A percentile compares a stretch with the other conserved stretches of the same genome.
Conservation (phyloP, 2,888 invertebrate genomes). For the Cecidostiba fungosa region DNA sequence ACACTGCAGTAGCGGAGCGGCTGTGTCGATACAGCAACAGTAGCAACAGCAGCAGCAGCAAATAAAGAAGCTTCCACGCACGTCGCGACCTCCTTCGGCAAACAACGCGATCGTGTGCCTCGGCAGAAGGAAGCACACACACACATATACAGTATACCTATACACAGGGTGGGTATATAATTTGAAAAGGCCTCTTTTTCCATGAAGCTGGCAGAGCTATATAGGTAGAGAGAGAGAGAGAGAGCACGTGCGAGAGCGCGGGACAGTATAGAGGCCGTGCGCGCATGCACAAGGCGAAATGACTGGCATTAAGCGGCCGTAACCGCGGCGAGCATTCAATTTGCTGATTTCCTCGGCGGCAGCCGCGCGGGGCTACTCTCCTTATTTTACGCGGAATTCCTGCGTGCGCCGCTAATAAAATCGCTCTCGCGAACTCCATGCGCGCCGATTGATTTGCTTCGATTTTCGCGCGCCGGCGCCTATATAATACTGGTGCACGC, state of each 20-base stretch:
- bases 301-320: slow-evolving; percentile 62
- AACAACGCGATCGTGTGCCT: slow-evolving; percentile 29
- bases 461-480: slow-evolving; percentile 39
- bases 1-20: not conserved
- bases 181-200: slow-evolving; percentile 55
- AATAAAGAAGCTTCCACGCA: slow-evolving; percentile 30
- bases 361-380: slow-evolving; percentile 17
- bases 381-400: slow-evolving; percentile 62
- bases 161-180: slow-evolving; percentile 32
- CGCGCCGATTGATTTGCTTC: slow-evolving; percentile 56
- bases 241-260: not conserved
- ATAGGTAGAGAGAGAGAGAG: not conserved
- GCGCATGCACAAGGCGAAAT: slow-evolving; percentile 50
- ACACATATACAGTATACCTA: not conserved
- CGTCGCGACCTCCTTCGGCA: slow-evolving; percentile 50
- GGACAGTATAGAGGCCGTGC: not conserved
- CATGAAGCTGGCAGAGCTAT: slow-evolving; percentile 41
- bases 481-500: too few species aligned
- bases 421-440: slow-evolving; percentile 31
- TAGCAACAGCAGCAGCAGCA: slow-evolving; percentile 23
- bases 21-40: not conserved
- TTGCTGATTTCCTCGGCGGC: slow-evolving; percentile 65
- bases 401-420: slow-evolving; percentile 55
- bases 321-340: slow-evolving; percentile 64
- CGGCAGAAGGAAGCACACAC: slow-evolving; percentile 3